Evolutionary conservation across 2,797 vertebrate genomes (phyloP), one percentile per base, ranked within the genome.

Genomic region (Acanthornis magna): DNA sequence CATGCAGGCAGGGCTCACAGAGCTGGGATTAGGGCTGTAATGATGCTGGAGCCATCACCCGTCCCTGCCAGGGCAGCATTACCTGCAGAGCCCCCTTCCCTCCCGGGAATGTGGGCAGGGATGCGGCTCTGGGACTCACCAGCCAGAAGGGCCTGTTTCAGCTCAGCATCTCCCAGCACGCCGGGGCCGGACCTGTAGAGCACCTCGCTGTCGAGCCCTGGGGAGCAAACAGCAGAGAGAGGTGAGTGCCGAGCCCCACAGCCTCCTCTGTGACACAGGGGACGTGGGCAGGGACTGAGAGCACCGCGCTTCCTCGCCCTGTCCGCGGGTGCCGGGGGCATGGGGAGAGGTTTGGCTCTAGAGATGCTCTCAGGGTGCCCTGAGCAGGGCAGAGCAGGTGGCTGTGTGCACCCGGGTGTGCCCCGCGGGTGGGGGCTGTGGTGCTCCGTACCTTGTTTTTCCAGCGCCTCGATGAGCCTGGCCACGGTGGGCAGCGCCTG

Each of bases 391-490:
- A 22, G 51, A 25, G 61, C 0, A 0, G n/a, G 40, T 23, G 45
- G 20, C 12, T 3, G 1, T 0, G 4, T 18, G 57, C 57, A 13
- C 27, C 72, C 16, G 7, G 1, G 0, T 13, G 18, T 8, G 9
- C 62, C 62, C 70, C 2, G 42, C 1, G 3, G 42, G 20, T 1
- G 2, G 25, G 30, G 2, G 3, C 53, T 4, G 0, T 0, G 1
- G 4, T 3, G 42, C 19, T 55, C 42, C 51, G 25, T 96, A 98
- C 98, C 98, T 62, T 97, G 97, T 93, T 97, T 98, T 95, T 98
- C 98, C 54, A 98, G 81, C 1, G 98, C 97, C 70, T 98, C 97
- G 8, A 96, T 95, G 92, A 98, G 97, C 85, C 97, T 98, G 95
- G 95, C 91, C 65, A 98, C 96, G 8, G 98, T 97, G 9, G 88